phyloP scores from a whole-genome alignment of 2,888 invertebrate species.

The Mythimna pallens region DNA sequence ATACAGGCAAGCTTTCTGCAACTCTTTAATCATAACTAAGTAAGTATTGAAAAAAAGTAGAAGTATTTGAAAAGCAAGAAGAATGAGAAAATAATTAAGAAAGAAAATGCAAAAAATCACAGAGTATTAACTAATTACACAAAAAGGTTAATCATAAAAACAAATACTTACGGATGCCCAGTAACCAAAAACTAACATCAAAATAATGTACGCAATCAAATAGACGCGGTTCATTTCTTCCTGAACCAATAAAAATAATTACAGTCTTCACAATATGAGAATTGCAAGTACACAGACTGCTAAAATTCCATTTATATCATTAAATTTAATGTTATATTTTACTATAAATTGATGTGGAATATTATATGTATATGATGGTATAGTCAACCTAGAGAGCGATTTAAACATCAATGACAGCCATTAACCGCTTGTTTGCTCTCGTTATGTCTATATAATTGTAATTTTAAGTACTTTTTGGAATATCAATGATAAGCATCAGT shows the following conservation, averaged over 20 bases:
- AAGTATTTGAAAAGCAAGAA: too few species aligned
- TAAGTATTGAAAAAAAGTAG: too few species aligned
- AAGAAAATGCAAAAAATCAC: too few species aligned
- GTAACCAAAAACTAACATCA: slow-evolving; percentile 45
- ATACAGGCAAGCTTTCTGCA: too few species aligned
- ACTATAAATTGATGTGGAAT: not conserved
- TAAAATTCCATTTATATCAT: slow-evolving; percentile 25
- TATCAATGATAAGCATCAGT: slow-evolving; percentile 23
- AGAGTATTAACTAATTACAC: not conserved
- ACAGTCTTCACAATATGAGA: not conserved
- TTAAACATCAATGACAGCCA: slow-evolving; percentile 20
- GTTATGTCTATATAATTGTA: slow-evolving; percentile 59
- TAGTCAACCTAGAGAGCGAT: slow-evolving; percentile 8
- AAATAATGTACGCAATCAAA: slow-evolving; percentile 44
- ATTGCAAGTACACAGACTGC: not conserved
- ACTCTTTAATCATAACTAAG: too few species aligned
- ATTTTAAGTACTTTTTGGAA: slow-evolving; percentile 2
- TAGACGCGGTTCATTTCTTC: slow-evolving; percentile 52
- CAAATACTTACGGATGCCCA: slow-evolving; percentile 61
- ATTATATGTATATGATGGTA: not conserved
- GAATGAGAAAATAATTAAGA: too few species aligned
- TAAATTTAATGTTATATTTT: slow-evolving; percentile 28
- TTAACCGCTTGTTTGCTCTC: slow-evolving; percentile 42
- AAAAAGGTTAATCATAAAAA: not conserved
- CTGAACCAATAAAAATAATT: slow-evolving; percentile 4